A percentile compares a stretch with the other conserved stretches of the same genome.
Conservation (phyloP, 2,113 vertebrate species). For the Aldabrachelys gigantea region DNA sequence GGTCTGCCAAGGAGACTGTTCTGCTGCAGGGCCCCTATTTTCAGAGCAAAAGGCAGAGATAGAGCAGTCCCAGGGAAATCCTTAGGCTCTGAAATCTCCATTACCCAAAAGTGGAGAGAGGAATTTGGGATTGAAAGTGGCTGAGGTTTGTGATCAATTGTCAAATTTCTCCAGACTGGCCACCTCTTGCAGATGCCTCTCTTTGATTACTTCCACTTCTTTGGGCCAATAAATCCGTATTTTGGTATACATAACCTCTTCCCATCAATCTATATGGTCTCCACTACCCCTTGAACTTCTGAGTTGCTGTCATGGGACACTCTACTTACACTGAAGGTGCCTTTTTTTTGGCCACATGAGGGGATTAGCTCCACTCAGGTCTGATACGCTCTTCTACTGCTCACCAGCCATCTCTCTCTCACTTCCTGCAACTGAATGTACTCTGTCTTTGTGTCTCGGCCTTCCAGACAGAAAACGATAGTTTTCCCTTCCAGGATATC, state of each 20-base stretch:
- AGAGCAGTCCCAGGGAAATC: background rate
- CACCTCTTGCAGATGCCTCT: background rate
- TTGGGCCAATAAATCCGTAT: background rate
- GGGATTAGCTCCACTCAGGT: background rate
- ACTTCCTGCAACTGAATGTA: background rate
- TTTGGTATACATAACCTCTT: background rate
- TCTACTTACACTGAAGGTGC: background rate
- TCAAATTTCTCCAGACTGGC: background rate
- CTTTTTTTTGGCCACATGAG: background rate
- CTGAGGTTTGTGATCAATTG: background rate
- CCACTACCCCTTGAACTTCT: background rate
- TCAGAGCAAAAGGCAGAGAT: background rate
- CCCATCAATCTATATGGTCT: background rate
- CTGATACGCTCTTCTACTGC: background rate
- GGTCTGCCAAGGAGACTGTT: background rate
- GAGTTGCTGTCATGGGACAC: background rate
- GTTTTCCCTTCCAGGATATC: no score
- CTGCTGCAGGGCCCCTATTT: background rate
- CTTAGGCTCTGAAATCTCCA: rapidly evolving
- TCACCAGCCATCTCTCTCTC: background rate
- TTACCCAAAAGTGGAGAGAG: background rate
- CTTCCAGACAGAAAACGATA: no score
- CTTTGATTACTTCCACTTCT: background rate
- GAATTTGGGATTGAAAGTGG: background rate
- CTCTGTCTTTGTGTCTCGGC: background rate